These are phyloP conservation scores for Streblospio benedicti DNA, from an alignment of 1,140 invertebrate species.

Conservation along the genomic window DNA sequence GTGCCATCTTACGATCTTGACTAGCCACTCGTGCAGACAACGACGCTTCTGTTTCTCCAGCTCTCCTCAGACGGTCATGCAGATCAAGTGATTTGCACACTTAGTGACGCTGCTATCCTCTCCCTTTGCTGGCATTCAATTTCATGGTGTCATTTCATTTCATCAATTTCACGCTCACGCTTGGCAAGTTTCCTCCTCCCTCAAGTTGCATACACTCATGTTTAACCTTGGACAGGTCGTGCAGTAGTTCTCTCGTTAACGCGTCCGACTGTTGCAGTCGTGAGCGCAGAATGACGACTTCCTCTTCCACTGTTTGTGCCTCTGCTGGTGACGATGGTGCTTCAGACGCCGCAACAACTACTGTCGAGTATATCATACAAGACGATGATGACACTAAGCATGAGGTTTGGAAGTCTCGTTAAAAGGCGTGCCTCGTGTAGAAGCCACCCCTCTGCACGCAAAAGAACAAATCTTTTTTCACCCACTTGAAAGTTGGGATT, in stretches of 20 bases:
- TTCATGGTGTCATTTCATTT: slow-evolving; percentile 35
- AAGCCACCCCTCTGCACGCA: no score
- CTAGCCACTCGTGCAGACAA: slow-evolving; percentile 28
- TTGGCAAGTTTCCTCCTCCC: slow-evolving; percentile 27
- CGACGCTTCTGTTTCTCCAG: slow-evolving; percentile 27
- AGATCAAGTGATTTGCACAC: slow-evolving; percentile 23
- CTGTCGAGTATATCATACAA: no score
- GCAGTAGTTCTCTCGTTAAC: slow-evolving; percentile 22
- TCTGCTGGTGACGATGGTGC: slow-evolving; percentile 22
- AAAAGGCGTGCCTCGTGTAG: no score
- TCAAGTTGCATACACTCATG: slow-evolving; percentile 34
- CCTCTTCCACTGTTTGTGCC: slow-evolving; percentile 14
- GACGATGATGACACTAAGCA: no score
- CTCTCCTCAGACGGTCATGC: slow-evolving; percentile 22
- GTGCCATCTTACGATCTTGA: slow-evolving; percentile 40
- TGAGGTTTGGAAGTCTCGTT: no score
- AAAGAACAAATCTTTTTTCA: no score
- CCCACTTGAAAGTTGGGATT: no score
- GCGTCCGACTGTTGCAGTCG: slow-evolving; percentile 28
- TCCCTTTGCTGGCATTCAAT: slow-evolving; percentile 30
- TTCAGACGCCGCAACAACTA: background rate
- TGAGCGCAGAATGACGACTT: slow-evolving; percentile 26
- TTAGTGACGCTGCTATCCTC: slow-evolving; percentile 29
- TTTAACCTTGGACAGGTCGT: slow-evolving; percentile 28
- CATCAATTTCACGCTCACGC: slow-evolving; percentile 14